A percentile compares a stretch with the other conserved stretches of the same genome.
Conservation (phyloP, 2,113 vertebrate genomes). For the Prochilodus magdalenae region DNA sequence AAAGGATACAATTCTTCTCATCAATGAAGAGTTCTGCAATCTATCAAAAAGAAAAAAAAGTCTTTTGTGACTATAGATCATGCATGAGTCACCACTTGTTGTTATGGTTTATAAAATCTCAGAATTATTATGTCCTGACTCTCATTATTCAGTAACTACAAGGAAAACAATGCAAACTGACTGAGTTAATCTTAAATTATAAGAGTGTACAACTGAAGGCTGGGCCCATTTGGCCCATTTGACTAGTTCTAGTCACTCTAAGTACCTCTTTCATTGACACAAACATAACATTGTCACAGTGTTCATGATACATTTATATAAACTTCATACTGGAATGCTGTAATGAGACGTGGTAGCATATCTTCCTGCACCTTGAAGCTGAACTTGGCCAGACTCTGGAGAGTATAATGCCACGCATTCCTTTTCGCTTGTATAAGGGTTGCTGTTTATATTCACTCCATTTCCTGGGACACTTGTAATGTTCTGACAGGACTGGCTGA, state of each 20-base stretch:
- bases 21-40: constrained; percentile 82
- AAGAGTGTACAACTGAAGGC: no score
- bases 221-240: no score
- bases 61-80: constrained; percentile 17
- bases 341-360: constrained; percentile 24
- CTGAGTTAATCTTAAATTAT: no score
- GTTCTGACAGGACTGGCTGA: constrained; percentile 30
- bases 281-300: neutral
- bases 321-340: neutral
- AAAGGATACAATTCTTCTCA: constrained; percentile 84
- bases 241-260: neutral
- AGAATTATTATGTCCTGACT: no score
- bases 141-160: no score
- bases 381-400: constrained; percentile 32
- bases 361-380: constrained; percentile 20
- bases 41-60: constrained; percentile 64
- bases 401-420: constrained; percentile 61
- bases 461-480: constrained; percentile 57
- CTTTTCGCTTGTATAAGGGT: constrained; percentile 58
- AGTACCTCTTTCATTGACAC: neutral
- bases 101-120: neutral
- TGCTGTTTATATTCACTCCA: constrained; percentile 65
- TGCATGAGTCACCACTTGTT: neutral
- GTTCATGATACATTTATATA: neutral
- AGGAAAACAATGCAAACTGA: no score